phyloP scores from a whole-genome alignment of 2,888 invertebrate species.

The Aproaerema taeniolella region DNA sequence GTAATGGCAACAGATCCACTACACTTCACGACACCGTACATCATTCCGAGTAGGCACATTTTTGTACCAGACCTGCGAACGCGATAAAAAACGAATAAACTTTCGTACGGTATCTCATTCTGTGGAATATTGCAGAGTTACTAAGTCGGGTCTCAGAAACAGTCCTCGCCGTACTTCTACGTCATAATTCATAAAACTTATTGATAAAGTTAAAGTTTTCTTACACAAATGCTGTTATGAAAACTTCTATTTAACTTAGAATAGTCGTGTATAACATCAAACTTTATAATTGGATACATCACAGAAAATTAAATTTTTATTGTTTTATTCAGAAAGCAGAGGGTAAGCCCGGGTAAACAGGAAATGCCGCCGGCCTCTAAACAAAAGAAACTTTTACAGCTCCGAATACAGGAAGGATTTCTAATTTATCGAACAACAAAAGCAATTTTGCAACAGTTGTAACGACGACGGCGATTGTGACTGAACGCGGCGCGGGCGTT shows the following conservation, averaged over 20 bases:
- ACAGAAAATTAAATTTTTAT: no score
- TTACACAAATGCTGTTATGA: no score
- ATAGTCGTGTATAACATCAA: no score
- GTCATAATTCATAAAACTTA: no score
- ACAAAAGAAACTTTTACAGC: slow-evolving; percentile 34
- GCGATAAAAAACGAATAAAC: slow-evolving; percentile 17
- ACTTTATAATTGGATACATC: no score
- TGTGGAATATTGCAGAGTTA: slow-evolving; percentile 13
- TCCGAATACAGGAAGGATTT: slow-evolving; percentile 41
- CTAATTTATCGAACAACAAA: slow-evolving; percentile 54
- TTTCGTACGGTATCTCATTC: slow-evolving; percentile 15
- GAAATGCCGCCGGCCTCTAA: slow-evolving; percentile 31
- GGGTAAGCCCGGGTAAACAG: slow-evolving; percentile 21
- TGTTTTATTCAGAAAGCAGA: no score
- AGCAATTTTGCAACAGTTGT: slow-evolving; percentile 55
- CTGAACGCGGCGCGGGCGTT: slow-evolving; percentile 34
- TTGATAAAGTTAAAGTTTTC: no score
- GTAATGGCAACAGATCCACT: slow-evolving; percentile 26
- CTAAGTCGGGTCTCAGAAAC: slow-evolving; percentile 4
- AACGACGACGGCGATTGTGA: slow-evolving; percentile 26
- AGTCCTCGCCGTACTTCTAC: no score
- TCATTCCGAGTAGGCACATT: slow-evolving; percentile 18
- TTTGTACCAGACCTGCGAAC: slow-evolving; percentile 16
- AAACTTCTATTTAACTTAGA: no score
- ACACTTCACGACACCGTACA: slow-evolving; percentile 21